These are phyloP conservation scores for Dipodomys merriami DNA, from an alignment of 2,113 vertebrate species.

Conservation along the genomic window DNA sequence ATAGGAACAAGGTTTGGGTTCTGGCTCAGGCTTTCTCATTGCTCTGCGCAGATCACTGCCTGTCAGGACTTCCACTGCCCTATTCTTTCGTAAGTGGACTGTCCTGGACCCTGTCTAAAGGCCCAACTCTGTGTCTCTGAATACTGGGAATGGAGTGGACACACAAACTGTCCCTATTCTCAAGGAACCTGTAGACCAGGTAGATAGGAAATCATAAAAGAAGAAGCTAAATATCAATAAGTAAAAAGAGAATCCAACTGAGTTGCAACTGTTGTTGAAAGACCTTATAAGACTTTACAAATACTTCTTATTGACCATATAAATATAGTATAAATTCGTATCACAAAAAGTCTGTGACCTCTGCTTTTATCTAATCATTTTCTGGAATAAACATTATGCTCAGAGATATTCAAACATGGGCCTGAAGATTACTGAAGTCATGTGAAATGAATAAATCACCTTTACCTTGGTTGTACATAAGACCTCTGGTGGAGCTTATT, in stretches of 20 bases:
- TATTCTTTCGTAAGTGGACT: neutral
- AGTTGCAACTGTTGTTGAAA: neutral
- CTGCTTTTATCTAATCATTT: constrained; percentile 55
- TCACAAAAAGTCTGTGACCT: constrained; percentile 5
- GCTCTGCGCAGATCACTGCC: neutral
- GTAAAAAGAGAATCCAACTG: constrained; percentile 23
- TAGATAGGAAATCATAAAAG: constrained; percentile 26
- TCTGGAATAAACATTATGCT: constrained; percentile 14
- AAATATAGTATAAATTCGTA: neutral
- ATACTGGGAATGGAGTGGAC: neutral
- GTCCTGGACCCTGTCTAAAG: neutral
- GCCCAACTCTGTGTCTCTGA: neutral
- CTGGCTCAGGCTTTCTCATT: neutral
- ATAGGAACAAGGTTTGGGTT: neutral
- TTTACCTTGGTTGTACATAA: constrained; percentile 23
- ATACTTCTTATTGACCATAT: constrained; percentile 8
- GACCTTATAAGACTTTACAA: neutral
- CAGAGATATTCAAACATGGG: constrained; percentile 48
- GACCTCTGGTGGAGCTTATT: neutral
- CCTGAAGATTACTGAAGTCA: constrained; percentile 41
- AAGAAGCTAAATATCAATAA: neutral
- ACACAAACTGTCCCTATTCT: neutral
- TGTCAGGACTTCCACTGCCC: neutral
- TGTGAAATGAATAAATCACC: constrained; percentile 17
- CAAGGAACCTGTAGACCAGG: neutral